Evolutionary conservation across 2,797 vertebrate genomes (phyloP).

Genomic region (Hemitrygon akajei): DNA sequence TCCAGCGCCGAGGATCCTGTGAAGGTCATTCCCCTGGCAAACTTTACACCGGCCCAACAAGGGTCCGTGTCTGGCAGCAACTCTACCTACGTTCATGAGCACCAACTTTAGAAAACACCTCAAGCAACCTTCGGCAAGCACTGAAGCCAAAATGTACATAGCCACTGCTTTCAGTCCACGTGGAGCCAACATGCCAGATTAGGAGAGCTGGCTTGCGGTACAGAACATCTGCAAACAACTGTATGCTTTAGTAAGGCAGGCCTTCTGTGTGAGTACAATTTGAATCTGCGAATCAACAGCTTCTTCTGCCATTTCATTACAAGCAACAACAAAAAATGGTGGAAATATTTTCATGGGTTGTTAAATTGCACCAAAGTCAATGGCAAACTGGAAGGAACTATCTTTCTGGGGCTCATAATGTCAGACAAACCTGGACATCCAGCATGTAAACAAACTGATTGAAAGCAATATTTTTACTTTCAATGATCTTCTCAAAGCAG

Average conservation of each 20-base stretch:
- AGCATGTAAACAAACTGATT: neutral
- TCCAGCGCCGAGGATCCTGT: constrained; percentile 72
- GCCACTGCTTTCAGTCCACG: constrained; percentile 50
- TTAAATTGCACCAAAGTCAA: constrained; percentile 30
- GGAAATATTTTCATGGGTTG: neutral
- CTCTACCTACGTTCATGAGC: constrained; percentile 72
- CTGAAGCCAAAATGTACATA: constrained; percentile 47
- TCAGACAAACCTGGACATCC: neutral
- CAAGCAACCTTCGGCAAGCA: constrained; percentile 45
- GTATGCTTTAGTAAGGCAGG: constrained; percentile 15
- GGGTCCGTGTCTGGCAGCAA: constrained; percentile 52
- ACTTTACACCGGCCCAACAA: constrained; percentile 69
- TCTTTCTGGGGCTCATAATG: constrained; percentile 20
- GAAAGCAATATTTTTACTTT: constrained; percentile 24
- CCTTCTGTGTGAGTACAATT: neutral
- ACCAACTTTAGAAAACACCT: constrained; percentile 68
- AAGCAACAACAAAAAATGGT: neutral
- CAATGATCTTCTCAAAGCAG: constrained; percentile 24
- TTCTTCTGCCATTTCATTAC: neutral
- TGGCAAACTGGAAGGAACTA: constrained; percentile 35
- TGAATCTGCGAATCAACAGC: neutral
- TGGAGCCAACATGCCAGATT: constrained; percentile 33
- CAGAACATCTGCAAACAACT: neutral
- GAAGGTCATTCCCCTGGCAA: constrained; percentile 87
- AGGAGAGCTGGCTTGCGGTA: constrained; percentile 36